phyloP scores from a whole-genome alignment of 2,797 vertebrate species.

The Coilia nasus region DNA sequence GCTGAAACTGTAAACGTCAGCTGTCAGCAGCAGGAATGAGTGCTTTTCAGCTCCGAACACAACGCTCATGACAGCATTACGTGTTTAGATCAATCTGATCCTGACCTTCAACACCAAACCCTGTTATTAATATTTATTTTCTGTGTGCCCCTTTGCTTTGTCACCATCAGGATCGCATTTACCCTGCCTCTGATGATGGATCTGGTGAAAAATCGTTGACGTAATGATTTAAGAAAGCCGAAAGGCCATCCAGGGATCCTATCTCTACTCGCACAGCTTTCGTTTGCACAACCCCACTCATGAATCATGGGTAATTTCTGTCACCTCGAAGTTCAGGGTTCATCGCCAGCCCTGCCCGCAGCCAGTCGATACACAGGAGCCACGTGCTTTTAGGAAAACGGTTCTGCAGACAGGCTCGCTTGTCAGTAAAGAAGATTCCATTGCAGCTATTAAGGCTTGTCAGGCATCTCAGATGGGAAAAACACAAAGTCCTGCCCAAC shows the following conservation, averaged over 20 bases:
- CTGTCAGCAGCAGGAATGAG: conserved; percentile 1
- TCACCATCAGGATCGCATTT: conserved; percentile 13
- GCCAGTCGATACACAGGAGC: not conserved
- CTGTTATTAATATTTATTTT: conserved; percentile 4
- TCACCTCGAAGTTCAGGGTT: conserved; percentile 22
- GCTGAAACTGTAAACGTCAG: not conserved
- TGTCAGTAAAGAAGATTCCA: conserved; percentile 30
- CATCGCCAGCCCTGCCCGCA: not conserved
- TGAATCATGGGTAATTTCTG: conserved; percentile 29
- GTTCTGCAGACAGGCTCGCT: conserved; percentile 13
- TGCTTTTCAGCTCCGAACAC: not conserved
- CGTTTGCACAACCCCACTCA: not conserved
- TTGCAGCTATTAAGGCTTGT: not conserved
- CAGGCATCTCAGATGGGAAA: not conserved
- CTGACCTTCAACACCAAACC: not conserved
- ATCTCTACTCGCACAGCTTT: not conserved
- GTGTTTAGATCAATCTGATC: not conserved
- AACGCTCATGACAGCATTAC: not conserved
- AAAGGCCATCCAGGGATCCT: not conserved
- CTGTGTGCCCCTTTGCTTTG: not conserved
- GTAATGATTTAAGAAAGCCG: not conserved
- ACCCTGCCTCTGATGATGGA: not conserved
- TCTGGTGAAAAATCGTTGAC: not conserved
- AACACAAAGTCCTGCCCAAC: not conserved
- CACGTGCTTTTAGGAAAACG: not conserved